These are phyloP conservation scores for Pyrocephalus nanus DNA, from an alignment of 2,797 vertebrate genomes.

Conservation along the genomic window DNA sequence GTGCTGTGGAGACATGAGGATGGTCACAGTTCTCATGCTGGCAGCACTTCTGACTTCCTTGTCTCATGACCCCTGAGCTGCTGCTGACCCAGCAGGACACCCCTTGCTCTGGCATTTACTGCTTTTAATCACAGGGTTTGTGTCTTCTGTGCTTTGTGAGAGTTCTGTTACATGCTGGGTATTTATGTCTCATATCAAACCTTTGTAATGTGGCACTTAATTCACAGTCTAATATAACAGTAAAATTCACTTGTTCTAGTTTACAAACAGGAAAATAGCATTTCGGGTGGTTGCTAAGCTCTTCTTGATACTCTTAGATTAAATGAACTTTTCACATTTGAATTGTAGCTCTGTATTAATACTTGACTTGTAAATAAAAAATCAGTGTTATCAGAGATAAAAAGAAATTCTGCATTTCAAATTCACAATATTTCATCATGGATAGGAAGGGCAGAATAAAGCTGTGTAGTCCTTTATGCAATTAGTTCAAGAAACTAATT, in stretches of 20 bases:
- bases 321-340: background rate
- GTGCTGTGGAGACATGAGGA: background rate
- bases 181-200: background rate
- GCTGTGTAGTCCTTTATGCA: background rate
- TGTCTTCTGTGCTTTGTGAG: background rate
- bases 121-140: background rate
- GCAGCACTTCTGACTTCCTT: background rate
- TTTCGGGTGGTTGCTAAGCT: background rate
- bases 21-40: background rate
- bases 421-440: background rate
- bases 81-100: background rate
- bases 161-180: background rate
- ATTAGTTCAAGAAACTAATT: background rate
- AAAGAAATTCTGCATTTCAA: background rate
- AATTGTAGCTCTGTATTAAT: background rate
- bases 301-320: background rate
- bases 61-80: background rate
- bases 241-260: background rate
- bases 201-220: background rate
- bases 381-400: background rate
- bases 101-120: background rate
- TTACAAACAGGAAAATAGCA: background rate
- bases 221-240: background rate
- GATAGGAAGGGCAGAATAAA: background rate
- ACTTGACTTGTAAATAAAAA: background rate